phyloP scores from a whole-genome alignment of 2,888 invertebrate genomes.

The Reticulitermes lucifugus region DNA sequence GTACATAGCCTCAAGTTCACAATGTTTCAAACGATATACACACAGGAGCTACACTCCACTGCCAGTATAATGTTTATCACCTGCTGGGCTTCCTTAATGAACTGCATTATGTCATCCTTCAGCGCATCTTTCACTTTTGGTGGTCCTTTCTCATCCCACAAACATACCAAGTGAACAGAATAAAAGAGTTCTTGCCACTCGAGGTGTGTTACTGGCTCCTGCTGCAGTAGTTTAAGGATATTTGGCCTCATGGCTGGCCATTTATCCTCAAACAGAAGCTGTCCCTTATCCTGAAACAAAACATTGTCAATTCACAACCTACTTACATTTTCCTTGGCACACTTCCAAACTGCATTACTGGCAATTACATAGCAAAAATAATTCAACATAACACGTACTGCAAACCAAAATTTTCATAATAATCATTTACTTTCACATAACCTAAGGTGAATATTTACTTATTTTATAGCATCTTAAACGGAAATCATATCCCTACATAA shows the following conservation, averaged over 20 bases:
- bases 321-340: not conserved
- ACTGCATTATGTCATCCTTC: slow-evolving; percentile 92
- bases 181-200: slow-evolving; percentile 99
- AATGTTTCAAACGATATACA: no score
- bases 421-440: no score
- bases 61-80: slow-evolving; percentile 59
- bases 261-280: slow-evolving; percentile 92
- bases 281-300: slow-evolving; percentile 77
- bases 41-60: slow-evolving; percentile 42
- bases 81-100: slow-evolving; percentile 92
- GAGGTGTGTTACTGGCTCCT: slow-evolving; percentile 90
- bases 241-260: slow-evolving; percentile 97
- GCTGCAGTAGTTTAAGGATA: slow-evolving; percentile 91
- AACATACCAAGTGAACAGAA: slow-evolving; percentile 93
- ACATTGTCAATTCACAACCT: not conserved
- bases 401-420: not conserved
- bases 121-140: slow-evolving; percentile 89
- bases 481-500: not conserved
- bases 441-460: not conserved
- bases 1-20: no score
- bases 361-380: not conserved
- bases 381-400: not conserved
- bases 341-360: not conserved
- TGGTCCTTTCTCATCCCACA: slow-evolving; percentile 97
- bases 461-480: not conserved